A percentile compares a stretch with the other conserved stretches of the same genome.
phyloP scores from a whole-genome alignment of 2,888 invertebrate genomes.

The Pteria penguin region DNA sequence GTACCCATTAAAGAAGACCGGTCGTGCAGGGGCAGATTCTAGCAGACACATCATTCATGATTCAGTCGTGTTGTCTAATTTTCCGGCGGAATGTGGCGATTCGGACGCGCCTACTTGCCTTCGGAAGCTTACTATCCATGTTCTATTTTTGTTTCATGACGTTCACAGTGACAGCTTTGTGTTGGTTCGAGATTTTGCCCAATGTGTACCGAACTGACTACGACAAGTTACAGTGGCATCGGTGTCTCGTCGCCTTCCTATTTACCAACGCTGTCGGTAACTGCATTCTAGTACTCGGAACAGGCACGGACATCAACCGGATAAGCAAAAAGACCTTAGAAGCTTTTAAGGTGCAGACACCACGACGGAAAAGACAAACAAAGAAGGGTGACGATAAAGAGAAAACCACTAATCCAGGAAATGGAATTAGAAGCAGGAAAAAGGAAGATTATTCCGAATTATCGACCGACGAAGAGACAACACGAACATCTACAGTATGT shows the following conservation, averaged over 20 bases:
- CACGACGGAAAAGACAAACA: not conserved
- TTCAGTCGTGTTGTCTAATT: not conserved
- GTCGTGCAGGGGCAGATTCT: too few relatives aligned
- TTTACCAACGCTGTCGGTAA: constrained; percentile 58
- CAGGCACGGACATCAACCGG: constrained; percentile 43
- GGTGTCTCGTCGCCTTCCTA: constrained; percentile 33
- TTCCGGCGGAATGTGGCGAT: not conserved
- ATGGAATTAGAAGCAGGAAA: not conserved
- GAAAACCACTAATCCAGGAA: not conserved
- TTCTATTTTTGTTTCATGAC: constrained; percentile 46
- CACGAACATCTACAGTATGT: constrained; percentile 27
- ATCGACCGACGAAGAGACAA: not conserved
- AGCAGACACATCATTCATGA: too few relatives aligned
- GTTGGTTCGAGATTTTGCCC: constrained; percentile 51
- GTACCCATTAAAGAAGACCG: too few relatives aligned
- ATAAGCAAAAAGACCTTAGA: not conserved
- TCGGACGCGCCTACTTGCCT: constrained; percentile 29
- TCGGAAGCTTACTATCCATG: constrained; percentile 19
- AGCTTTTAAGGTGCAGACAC: not conserved
- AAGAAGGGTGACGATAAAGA: not conserved
- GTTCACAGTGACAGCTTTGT: constrained; percentile 32
- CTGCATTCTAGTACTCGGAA: constrained; percentile 43
- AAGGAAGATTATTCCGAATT: not conserved
- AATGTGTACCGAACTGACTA: constrained; percentile 33
- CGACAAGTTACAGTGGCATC: constrained; percentile 23